These are phyloP conservation scores for Brenthis daphne DNA, from an alignment of 2,888 invertebrate genomes.

Conservation along the genomic window DNA sequence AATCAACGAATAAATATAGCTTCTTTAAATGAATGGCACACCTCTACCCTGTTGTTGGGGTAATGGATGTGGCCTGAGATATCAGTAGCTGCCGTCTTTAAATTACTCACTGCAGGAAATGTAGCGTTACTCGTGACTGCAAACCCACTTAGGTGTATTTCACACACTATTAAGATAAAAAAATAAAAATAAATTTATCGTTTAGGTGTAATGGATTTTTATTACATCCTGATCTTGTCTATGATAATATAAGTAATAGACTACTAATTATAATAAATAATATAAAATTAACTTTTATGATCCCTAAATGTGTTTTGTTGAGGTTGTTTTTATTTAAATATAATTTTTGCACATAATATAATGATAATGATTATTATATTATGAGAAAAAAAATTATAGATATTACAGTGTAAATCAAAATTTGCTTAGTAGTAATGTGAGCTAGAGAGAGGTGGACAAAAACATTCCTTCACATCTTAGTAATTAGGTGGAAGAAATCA, in stretches of 20 bases:
- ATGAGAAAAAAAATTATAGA: too few species aligned
- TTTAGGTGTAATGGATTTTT: conserved; percentile 67
- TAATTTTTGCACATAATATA: too few species aligned
- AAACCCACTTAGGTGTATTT: conserved; percentile 72
- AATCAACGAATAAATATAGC: conserved; percentile 75
- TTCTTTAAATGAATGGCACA: conserved; percentile 71
- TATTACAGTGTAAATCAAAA: too few species aligned
- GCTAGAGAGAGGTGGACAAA: too few species aligned
- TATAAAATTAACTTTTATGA: not conserved
- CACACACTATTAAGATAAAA: conserved; percentile 56
- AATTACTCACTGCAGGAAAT: conserved; percentile 77
- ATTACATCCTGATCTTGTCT: conserved; percentile 51
- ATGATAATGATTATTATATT: too few species aligned
- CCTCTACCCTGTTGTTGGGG: conserved; percentile 67
- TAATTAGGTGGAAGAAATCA: conserved; percentile 33
- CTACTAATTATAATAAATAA: not conserved
- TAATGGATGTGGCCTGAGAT: conserved; percentile 75
- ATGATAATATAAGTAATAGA: conserved; percentile 17
- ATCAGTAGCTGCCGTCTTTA: conserved; percentile 74
- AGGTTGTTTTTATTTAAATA: too few species aligned
- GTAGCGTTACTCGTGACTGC: conserved; percentile 65
- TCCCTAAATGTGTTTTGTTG: not conserved
- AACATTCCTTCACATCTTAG: conserved; percentile 15
- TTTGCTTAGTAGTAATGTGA: too few species aligned
- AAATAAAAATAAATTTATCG: conserved; percentile 40